Conservation (phyloP, 2,888 invertebrate species). For the Brenthis daphne region DNA sequence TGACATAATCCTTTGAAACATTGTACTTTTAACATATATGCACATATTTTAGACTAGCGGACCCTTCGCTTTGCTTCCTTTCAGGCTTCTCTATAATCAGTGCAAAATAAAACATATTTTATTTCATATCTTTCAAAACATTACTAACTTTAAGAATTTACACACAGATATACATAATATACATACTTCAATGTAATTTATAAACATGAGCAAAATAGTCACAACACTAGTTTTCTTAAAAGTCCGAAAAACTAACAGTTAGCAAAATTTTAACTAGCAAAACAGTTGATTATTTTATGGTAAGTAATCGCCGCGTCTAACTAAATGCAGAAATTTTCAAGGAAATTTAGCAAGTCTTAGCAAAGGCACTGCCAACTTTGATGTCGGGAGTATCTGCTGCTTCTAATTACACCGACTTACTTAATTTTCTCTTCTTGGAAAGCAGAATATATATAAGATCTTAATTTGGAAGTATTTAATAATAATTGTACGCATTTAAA, state of each 20-base stretch:
- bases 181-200: too few relatives aligned
- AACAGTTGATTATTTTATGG: not conserved
- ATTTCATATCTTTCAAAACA: not conserved
- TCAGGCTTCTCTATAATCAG: not conserved
- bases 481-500: too few relatives aligned
- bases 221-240: too few relatives aligned
- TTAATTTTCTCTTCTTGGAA: constrained; percentile 6
- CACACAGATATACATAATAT: too few relatives aligned
- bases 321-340: constrained; percentile 12
- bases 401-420: constrained; percentile 16
- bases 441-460: too few relatives aligned
- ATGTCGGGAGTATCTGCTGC: constrained; percentile 12
- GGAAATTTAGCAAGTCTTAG: constrained; percentile 17
- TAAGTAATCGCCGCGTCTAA: constrained; percentile 6
- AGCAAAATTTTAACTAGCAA: not conserved
- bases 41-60: not conserved
- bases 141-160: too few relatives aligned
- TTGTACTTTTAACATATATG: too few relatives aligned
- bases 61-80: not conserved
- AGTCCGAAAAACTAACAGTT: not conserved
- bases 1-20: too few relatives aligned
- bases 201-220: too few relatives aligned
- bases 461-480: too few relatives aligned
- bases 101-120: too few relatives aligned
- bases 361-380: constrained; percentile 10